Evolutionary conservation across 2,113 vertebrate genomes (phyloP), one percentile per base, ranked within the genome.

Genomic region (Larimichthys polyactis): DNA sequence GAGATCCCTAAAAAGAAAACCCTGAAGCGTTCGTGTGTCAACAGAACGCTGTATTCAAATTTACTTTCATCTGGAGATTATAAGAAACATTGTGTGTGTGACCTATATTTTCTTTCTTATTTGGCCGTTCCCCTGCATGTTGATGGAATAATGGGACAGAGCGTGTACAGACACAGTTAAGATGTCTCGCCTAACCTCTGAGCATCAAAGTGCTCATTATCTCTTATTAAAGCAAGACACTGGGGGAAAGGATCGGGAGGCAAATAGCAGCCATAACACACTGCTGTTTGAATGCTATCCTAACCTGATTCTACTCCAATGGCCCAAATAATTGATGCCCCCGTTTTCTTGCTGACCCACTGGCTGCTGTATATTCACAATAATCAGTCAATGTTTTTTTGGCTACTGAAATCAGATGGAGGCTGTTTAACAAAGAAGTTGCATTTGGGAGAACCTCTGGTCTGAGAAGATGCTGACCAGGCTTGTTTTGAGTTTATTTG

Each of bases 191-290:
- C 55, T 70, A 52, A 15, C 40, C 29, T 74, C 48, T 55, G 69
- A 82, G 40, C 51, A 83, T 83, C 76, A 71, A 80, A 80, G 73
- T 78, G 63, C 71, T 67, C 29, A 65, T 82, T 70, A 75, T 87
- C 27, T 67, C 22, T 36, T 14, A 27, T 64, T 64, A 62, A 60
- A 73, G 36, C 36, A 24, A 67, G 19, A 46, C 81, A 74, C n/a
- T 12, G 32, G 75, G 69, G 27, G 27, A 62, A 15, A 15, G 63
- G 59, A 66, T 74, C 57, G 11, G 49, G 19, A 59, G 52, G 17
- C 10, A 46, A 72, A 67, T 57, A 60, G 12, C 40, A 14, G 29
- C 49, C 1, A n/a, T 49, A 58, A 40, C 72, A 74, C 22, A n/a
- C 74, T 22, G 59, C 60, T 57, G 52, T 71, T 78, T 55, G n/a